Evolutionary conservation across 2,113 vertebrate genomes (phyloP), one percentile per base, ranked within the genome.

Genomic region (Crotalus horridus): DNA sequence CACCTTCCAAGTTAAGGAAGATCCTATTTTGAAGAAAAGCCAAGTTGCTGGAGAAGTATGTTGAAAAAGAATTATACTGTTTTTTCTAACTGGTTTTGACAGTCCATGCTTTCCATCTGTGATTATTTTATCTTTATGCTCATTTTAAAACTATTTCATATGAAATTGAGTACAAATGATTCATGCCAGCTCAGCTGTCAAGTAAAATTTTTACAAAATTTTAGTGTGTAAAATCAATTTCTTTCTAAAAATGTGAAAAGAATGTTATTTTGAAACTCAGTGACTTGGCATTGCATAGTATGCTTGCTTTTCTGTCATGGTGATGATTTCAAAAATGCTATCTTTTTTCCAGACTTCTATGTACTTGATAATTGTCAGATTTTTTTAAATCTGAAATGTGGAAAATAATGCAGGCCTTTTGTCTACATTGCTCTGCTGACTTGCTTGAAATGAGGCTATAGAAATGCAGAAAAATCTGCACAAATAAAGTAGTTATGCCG

Each of bases 21-120:
- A 69, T 95, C 91, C 39, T 85, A 5, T 89, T 95, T 87, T 93
- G 43, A 94, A 89, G 94, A 95, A 92, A 54, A 33, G 26, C 89
- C 29, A 90, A 90, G 92, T 90, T 86, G 48, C 15, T 48, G 90
- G 53, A 29, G 26, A 89, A 2, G 0, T 11, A 12, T 64, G 1
- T 11, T 13, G 46, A 29, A 9, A 1, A 26, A 59, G 26, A 21
- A 20, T 46, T 74, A 3, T 54, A 92, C 43, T 51, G 9, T 29
- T 93, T 94, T 92, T 90, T 51, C 15, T 20, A 12, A 21, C 0
- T 4, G 61, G 1, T 56, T 17, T 8, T 15, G 85, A 74, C 69
- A 23, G 48, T 23, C 89, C 46, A 0, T 93, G 3, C 54, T 21
- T 54, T 20, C 61, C 90, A 2, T 94, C 94, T 81, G 46, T 3